Evolutionary conservation across 2,113 vertebrate species (phyloP).

Genomic region (Nothoprocta perdicaria): DNA sequence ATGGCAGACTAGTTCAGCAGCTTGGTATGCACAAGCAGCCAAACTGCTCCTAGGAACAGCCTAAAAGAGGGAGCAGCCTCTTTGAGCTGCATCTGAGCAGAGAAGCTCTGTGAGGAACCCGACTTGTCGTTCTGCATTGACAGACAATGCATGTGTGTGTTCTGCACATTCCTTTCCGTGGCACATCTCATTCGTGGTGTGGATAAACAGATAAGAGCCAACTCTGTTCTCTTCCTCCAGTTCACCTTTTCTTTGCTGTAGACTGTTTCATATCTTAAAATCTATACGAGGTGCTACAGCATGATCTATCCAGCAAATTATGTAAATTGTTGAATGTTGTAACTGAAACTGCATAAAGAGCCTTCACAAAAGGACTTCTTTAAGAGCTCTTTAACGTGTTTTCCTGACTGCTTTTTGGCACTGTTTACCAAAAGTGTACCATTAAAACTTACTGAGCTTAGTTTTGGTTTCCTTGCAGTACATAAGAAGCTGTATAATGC

Average conservation of each 20-base stretch:
- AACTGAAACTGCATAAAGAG: neutral
- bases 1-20: neutral
- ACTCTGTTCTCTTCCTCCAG: neutral
- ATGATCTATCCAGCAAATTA: neutral
- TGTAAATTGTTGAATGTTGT: neutral
- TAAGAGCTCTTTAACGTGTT: neutral
- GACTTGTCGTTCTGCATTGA: neutral
- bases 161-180: too few relatives aligned
- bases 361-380: neutral
- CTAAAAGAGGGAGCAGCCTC: neutral
- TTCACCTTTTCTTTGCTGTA: neutral
- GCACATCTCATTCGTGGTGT: too few relatives aligned
- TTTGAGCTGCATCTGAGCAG: fast-evolving
- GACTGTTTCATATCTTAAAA: neutral
- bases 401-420: neutral
- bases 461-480: constrained; percentile 80
- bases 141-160: too few relatives aligned
- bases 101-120: neutral
- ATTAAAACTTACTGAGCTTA: neutral
- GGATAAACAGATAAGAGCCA: neutral
- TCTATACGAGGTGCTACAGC: neutral
- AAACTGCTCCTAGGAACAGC: neutral
- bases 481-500: constrained; percentile 97
- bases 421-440: neutral
- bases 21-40: neutral